Evolutionary conservation across 2,888 invertebrate genomes (phyloP), one percentile per base, ranked within the genome.

Genomic region (Folsomia manolachei): DNA sequence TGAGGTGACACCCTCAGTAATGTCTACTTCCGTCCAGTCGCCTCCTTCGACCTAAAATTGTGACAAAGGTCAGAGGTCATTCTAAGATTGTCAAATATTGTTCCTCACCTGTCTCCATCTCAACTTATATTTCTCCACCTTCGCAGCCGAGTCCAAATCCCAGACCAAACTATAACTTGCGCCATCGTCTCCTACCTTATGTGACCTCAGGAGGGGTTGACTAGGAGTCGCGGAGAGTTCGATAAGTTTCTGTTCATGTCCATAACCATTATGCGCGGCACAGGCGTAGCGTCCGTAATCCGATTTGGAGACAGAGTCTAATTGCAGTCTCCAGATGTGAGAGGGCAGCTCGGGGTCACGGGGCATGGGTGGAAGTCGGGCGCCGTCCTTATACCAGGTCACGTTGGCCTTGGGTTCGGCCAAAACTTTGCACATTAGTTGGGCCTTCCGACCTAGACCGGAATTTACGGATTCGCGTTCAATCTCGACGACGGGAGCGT

Each of bases 211-310:
- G 18, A 73, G 64, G 11, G 80, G 80, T 72, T 80, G 80, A 80
- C 80, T 78, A 78, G 80, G 80, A 62, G 74, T 69, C 63, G 82
- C 90, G 2, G 90, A 89, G 78, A 90, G 87, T 82, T 90, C 89
- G 85, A 90, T 90, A 84, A 89, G 89, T 82, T 89, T 89, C 51
- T 89, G 87, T 24, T 89, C 87, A 18, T 89, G 86, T 9, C 90
- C 90, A 72, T 90, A 84, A 76, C 87, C 87, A 85, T 90, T 90
- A 84, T 90, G 89, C 0, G 90, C 67, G 26, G 89, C 88, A 83
- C 90, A 90, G 80, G 89, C 89, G 83, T 90, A 90, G 83, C 90
- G 90, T 27, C 90, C 90, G 79, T 90, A 90, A 83, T 90, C 90
- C 77, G 88, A 88, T 0, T 88, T 88, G 81, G 89, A 89, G 51